phyloP scores from a whole-genome alignment of 2,888 invertebrate genomes.

The Julus scandinavius region DNA sequence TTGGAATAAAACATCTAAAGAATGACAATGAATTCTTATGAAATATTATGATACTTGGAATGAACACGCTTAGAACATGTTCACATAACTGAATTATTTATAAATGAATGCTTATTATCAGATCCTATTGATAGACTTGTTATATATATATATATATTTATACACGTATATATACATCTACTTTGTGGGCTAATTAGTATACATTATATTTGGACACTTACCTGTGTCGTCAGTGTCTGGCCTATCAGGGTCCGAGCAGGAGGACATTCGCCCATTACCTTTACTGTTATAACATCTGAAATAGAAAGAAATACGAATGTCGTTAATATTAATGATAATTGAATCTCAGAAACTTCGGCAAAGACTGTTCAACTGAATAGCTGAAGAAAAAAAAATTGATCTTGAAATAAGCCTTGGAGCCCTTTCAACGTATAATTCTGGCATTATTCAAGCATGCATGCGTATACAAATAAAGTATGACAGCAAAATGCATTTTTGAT shows the following conservation, averaged over 20 bases:
- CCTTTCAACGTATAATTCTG: background rate
- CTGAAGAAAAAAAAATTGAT: background rate
- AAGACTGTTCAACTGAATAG: background rate
- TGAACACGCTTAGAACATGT: too few species aligned
- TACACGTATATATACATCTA: too few species aligned
- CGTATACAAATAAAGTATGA: background rate
- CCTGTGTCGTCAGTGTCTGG: conserved; percentile 59
- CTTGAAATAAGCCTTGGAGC: background rate
- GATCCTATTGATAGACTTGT: too few species aligned
- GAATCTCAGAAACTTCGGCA: background rate
- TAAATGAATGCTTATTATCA: too few species aligned
- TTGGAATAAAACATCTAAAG: too few species aligned
- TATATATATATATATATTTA: too few species aligned
- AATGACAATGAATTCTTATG: too few species aligned
- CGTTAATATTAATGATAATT: background rate
- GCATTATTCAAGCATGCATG: background rate
- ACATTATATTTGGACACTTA: background rate
- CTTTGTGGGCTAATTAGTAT: too few species aligned
- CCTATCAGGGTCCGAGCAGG: conserved; percentile 58
- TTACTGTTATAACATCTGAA: conserved; percentile 58
- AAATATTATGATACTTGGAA: too few species aligned
- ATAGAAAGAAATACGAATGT: background rate
- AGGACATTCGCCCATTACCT: conserved; percentile 58
- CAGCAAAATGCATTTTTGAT: background rate
- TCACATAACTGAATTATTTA: too few species aligned